Base-by-base conservation (phyloP, 2,888 invertebrate species). In the Microctonus aethiopoides region DNA sequence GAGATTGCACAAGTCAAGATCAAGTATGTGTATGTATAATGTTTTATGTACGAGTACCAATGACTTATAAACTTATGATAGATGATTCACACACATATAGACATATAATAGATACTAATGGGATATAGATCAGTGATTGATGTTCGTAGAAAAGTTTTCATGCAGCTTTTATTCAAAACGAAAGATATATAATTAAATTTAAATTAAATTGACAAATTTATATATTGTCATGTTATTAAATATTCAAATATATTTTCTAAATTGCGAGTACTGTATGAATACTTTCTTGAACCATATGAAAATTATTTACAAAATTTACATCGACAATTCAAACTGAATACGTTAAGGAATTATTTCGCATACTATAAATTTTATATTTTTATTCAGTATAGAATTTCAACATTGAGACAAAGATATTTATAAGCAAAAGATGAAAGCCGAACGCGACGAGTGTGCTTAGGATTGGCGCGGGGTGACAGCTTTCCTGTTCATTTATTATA, bases 261-360 rank as follows among this genome's bases (percentile, higher is more conserved):
- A n/a, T n/a, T n/a, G n/a, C 3, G 6, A 46, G n/a, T 6, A 39
- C 41, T 57, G 66, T 57, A 60, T 60, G 34, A 60, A 52, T 34
- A 34, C 51, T n/a, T 7, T n/a, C 29, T 46, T 51, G 32, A 34
- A 59, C 51, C 16, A 57, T 57, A 7, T 16, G 16, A 20, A 20
- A 32, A 34, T 54, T 1, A 57, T 57, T 34, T 16, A n/a, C n/a
- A 72, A n/a, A 46, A 46, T 70, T 68, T 73, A 70, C 75, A 72
- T 72, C 64, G 73, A 76, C 76, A 73, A 74, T 74, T 76, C 74
- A 74, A 74, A 63, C 70, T 72, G 71, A 63, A 52, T 52, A 11
- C 57, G 41, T 66, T 57, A 10, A n/a, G 9, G 34, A 16, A 63
- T 63, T 13, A 61, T 24, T n/a, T 6, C 24, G 22, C 22, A 60